Evolutionary conservation across 2,797 vertebrate genomes (phyloP), one percentile per base, ranked within the genome.

Genomic region (Pantherophis alleghaniensis): DNA sequence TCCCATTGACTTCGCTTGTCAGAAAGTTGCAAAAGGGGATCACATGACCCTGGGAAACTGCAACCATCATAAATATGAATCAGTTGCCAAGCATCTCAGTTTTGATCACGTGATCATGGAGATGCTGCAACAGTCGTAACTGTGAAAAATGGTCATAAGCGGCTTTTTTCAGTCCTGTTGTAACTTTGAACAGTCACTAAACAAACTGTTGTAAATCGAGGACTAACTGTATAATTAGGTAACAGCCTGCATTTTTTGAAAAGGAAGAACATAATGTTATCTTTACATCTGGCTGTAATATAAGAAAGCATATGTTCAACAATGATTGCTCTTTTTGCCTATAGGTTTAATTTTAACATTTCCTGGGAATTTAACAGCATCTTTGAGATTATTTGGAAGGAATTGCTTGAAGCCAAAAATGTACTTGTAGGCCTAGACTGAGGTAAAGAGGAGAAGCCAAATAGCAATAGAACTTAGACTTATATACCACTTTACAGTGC

Each of bases 71-170:
- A 53, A 53, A 53, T 10, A 53, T 53, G 51, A 10, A 2, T 53
- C 51, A 53, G 51, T 53, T 53, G 9, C 51, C 51, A 53, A 53
- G 51, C 51, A 10, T 53, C 51, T 53, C 51, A 53, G 10, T 53
- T 53, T 53, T 53, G 51, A 53, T 53, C 51, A 53, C 0, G 9
- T 53, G 51, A 53, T 53, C 51, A 53, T 10, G 3, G 63, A 12
- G 13, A 66, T 66, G 28, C 13, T 32, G 26, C n/a, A 32, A 32
- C 2, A 1, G 5, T 32, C 0, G 1, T n/a, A 2, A 53, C 1
- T 53, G 51, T 69, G 28, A 16, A 69, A 69, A 69, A 69, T 69
- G n/a, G 2, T 32, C 28, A 69, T 16, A 69, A 66, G 5, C 1
- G 1, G n/a, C n/a, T 69, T 66, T 66, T 66, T 66, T n/a, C 63